Percentiles rank a stretch among this genome's conserved stretches.
phyloP scores from a whole-genome alignment of 1,140 invertebrate species.

The Lordiphosa stackelbergi region DNA sequence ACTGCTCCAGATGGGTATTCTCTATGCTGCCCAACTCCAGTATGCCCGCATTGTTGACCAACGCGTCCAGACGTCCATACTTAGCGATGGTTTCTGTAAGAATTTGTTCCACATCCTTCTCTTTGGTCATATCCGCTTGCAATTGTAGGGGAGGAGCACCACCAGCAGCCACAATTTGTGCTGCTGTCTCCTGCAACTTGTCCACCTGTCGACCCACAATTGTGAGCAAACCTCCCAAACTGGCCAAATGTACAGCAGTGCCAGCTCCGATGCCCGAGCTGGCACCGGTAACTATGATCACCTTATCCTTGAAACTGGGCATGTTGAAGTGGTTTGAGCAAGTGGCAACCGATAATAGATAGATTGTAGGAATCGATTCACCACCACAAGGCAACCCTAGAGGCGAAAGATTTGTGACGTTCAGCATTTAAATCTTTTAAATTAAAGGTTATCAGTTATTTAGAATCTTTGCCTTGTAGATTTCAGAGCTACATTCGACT shows the following conservation, averaged over 20 bases:
- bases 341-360: too few relatives aligned
- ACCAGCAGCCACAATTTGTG: slow-evolving; percentile 75
- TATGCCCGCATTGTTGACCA: slow-evolving; percentile 93
- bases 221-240: slow-evolving; percentile 83
- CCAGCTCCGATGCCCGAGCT: slow-evolving; percentile 93
- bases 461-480: too few relatives aligned
- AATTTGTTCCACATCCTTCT: slow-evolving; percentile 85
- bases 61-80: slow-evolving; percentile 85
- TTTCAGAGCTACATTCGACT: too few relatives aligned
- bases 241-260: slow-evolving; percentile 86
- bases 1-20: slow-evolving; percentile 88
- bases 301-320: slow-evolving; percentile 82
- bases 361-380: too few relatives aligned
- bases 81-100: slow-evolving; percentile 84
- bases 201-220: slow-evolving; percentile 86
- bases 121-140: slow-evolving; percentile 84
- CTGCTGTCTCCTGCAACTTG: slow-evolving; percentile 80
- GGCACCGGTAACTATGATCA: slow-evolving; percentile 88
- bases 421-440: too few relatives aligned
- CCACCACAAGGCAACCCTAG: too few relatives aligned
- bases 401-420: too few relatives aligned
- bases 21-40: slow-evolving; percentile 90
- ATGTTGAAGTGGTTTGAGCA: slow-evolving; percentile 15
- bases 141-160: slow-evolving; percentile 38
- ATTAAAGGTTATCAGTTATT: too few relatives aligned